Evolutionary conservation across 2,888 invertebrate genomes (phyloP).

Genomic region (Ecdyonurus torrentis): DNA sequence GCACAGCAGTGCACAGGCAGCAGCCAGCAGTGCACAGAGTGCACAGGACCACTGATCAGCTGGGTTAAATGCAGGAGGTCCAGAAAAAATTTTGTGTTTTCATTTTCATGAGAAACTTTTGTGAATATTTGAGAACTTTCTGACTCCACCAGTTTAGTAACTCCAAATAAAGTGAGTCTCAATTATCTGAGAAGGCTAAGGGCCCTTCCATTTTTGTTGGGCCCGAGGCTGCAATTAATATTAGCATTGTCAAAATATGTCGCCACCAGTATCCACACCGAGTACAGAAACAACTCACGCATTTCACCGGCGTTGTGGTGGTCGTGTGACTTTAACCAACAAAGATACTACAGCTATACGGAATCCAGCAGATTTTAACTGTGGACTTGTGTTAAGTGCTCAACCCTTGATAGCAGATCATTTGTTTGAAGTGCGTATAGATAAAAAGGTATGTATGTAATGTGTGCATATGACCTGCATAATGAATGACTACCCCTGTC

Average conservation of each 20-base stretch:
- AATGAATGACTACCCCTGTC: neutral
- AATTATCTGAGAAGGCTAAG: too few relatives aligned
- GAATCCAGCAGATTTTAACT: slow-evolving; percentile 67
- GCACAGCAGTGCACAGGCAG: too few relatives aligned
- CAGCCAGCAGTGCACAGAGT: too few relatives aligned
- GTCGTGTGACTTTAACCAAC: slow-evolving; percentile 67
- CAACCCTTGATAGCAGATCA: slow-evolving; percentile 65
- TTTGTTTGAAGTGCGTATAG: slow-evolving; percentile 72
- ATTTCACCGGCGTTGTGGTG: slow-evolving; percentile 69
- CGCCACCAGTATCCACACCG: too few relatives aligned
- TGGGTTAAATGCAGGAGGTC: too few relatives aligned
- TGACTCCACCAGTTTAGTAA: too few relatives aligned
- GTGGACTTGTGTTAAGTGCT: slow-evolving; percentile 70
- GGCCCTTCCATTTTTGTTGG: neutral
- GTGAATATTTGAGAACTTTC: too few relatives aligned
- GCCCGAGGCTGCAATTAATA: neutral
- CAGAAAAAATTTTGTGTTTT: too few relatives aligned
- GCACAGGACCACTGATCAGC: too few relatives aligned
- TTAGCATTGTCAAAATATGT: neutral
- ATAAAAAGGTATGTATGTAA: slow-evolving; percentile 54
- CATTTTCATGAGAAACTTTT: too few relatives aligned
- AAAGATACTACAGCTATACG: slow-evolving; percentile 67
- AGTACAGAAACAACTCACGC: neutral
- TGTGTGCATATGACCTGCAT: neutral
- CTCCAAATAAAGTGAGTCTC: too few relatives aligned